Conservation (phyloP, 2,113 vertebrate genomes). For the Grus americana region DNA sequence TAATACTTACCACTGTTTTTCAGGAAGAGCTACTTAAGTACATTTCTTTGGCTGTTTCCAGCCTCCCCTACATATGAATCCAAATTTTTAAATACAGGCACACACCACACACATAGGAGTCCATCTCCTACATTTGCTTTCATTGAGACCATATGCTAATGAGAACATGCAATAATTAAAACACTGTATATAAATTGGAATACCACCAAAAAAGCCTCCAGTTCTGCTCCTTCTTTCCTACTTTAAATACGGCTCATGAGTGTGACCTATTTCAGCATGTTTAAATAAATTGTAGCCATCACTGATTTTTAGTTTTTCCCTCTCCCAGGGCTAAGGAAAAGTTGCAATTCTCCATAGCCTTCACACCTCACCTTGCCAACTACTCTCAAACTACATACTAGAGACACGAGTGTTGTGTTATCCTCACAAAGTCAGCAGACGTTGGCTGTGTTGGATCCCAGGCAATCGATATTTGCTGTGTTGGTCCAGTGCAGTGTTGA, state of each 20-base stretch:
- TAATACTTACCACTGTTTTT: not conserved
- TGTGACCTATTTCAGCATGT: not conserved
- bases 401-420: not conserved
- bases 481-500: not conserved
- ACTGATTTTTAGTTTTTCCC: not conserved
- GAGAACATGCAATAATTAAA: constrained; percentile 28
- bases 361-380: not conserved
- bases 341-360: not conserved
- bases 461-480: not conserved
- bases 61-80: not conserved
- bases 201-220: not conserved
- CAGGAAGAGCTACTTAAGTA: not conserved
- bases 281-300: not conserved
- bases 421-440: not conserved
- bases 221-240: not conserved
- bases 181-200: constrained; percentile 2
- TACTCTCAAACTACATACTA: not conserved
- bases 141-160: constrained; percentile 15
- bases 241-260: not conserved
- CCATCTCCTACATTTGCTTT: not conserved
- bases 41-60: constrained; percentile 11
- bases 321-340: not conserved
- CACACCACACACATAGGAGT: not conserved
- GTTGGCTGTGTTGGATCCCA: not conserved
- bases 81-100: not conserved